Evolutionary conservation across 2,113 vertebrate genomes (phyloP).

Genomic region (Varanus komodoensis): DNA sequence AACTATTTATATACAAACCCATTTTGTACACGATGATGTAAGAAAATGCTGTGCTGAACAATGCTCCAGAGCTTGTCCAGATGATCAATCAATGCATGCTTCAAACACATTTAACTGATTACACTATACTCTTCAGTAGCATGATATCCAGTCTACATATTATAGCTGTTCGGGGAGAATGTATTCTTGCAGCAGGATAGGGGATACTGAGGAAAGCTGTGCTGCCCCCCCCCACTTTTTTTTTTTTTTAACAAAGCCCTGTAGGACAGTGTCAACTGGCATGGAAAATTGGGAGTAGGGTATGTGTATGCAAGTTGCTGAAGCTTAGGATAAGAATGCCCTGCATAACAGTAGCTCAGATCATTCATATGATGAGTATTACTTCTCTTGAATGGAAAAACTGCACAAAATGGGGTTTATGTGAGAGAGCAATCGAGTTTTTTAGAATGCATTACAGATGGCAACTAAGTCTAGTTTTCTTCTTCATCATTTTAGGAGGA

Average conservation of each 20-base stretch:
- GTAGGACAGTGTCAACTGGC: neutral
- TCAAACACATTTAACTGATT: neutral
- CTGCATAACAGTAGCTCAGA: neutral
- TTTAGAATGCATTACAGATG: neutral
- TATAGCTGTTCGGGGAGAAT: neutral
- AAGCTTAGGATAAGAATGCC: neutral
- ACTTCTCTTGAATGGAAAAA: neutral
- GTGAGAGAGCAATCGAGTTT: neutral
- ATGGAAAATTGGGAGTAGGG: neutral
- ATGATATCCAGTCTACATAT: neutral
- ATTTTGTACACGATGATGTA: neutral
- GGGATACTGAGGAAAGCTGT: neutral
- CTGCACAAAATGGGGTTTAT: neutral
- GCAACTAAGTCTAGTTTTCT: neutral
- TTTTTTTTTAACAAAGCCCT: neutral
- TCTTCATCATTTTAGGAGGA: no score
- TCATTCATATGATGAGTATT: neutral
- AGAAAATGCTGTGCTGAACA: neutral
- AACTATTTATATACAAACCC: conserved; percentile 15
- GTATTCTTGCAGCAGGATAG: neutral
- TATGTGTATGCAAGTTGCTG: neutral
- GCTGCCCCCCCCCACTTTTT: no score
- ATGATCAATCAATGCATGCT: conserved; percentile 2
- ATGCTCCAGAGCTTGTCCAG: neutral
- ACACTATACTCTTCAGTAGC: neutral